Base-by-base conservation (phyloP, 2,797 vertebrate species). In the Spea hammondii region DNA sequence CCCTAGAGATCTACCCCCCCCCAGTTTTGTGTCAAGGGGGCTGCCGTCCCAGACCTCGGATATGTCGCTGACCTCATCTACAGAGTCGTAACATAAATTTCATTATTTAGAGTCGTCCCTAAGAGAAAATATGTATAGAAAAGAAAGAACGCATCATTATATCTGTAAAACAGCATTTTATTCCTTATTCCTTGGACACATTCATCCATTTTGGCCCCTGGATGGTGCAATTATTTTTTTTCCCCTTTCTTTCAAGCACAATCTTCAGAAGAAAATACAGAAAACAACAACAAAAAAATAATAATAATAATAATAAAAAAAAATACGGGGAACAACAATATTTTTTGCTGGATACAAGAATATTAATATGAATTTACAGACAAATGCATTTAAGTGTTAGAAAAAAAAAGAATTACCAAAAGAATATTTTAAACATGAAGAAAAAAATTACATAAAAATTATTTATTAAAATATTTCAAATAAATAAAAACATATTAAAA, bases 131-230 rank as follows among this genome's bases (percentile, higher is more conserved):
- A 32, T 32, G 32, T 32, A 32, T 32, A 2, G 32, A 1, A 4
- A 6, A 62, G 4, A 46, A 55, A 5, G 11, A 6, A 49, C 13
- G 6, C 4, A 3, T 1, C 46, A 9, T 50, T 17, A 10, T 74
- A 68, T 79, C 65, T 74, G 71, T 17, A 74, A 74, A 79, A 79
- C 65, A 69, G 17, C 8, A 69, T 64, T 79, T 74, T 79, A 79
- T 74, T 79, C 53, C 65, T 74, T 74, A 60, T 74, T 55, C 73
- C 55, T 8, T 49, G 62, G 62, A 66, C 65, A 79, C 70, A 74
- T 74, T 79, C 78, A 64, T 74, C 65, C 64, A 47, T 53, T 57
- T 75, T 74, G 55, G 55, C 72, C 66, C 64, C 67, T 32, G 46
- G 60, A 46, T 14, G 14, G 47, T 72, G 57, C 77, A 64, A 4